Evolutionary conservation across 2,113 vertebrate species (phyloP).

Genomic region (Hippocampus mohnikei): DNA sequence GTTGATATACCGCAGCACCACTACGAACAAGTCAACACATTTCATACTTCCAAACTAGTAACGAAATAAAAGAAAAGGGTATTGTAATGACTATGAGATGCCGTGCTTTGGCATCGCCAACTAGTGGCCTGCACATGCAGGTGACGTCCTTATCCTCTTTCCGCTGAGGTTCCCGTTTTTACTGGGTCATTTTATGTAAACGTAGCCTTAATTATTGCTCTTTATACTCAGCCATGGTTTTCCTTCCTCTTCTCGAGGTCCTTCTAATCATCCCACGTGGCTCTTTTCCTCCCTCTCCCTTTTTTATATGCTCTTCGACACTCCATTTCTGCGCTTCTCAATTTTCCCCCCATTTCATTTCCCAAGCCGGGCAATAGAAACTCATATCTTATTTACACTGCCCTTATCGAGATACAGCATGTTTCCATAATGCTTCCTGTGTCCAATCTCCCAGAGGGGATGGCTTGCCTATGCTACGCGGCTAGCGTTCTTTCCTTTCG

Average conservation of each 20-base stretch:
- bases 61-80: background rate
- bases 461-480: conserved; percentile 30
- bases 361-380: conserved; percentile 57
- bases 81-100: background rate
- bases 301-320: conserved; percentile 32
- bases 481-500: conserved; percentile 28
- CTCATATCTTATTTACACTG: conserved; percentile 63
- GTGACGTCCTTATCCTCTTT: background rate
- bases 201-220: background rate
- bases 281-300: conserved; percentile 12
- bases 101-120: background rate
- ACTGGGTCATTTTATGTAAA: background rate
- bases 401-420: conserved; percentile 60
- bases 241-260: conserved; percentile 5
- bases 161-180: background rate
- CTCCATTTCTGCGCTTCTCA: conserved; percentile 39
- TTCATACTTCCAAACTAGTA: background rate
- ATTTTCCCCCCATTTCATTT: conserved; percentile 60
- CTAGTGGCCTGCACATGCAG: background rate
- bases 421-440: conserved; percentile 64
- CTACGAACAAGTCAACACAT: too few relatives aligned
- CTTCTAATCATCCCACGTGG: conserved; percentile 8
- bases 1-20: too few relatives aligned
- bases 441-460: conserved; percentile 58
- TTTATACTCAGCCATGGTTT: conserved; percentile 9